Conservation (phyloP, 2,797 vertebrate genomes). For the Buphagus erythrorhynchus region DNA sequence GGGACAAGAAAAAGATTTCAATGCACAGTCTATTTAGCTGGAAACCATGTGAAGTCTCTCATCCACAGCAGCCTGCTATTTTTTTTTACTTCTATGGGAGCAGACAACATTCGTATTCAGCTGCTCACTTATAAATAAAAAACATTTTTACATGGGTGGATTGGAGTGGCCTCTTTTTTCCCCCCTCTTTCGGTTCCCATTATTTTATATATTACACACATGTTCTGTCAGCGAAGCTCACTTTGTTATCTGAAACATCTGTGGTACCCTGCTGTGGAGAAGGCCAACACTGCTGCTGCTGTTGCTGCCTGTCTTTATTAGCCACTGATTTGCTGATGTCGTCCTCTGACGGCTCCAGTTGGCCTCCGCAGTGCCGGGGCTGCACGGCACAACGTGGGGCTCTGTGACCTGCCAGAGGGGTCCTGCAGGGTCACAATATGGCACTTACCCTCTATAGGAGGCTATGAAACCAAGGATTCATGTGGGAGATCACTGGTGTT, state of each 20-base stretch:
- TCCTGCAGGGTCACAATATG: background rate
- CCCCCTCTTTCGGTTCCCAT: conserved; percentile 33
- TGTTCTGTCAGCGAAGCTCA: conserved; percentile 66
- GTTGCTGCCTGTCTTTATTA: conserved; percentile 72
- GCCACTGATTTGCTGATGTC: conserved; percentile 15
- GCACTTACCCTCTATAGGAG: background rate
- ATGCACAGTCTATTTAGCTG: background rate
- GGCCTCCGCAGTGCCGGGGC: background rate
- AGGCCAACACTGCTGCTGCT: conserved; percentile 61
- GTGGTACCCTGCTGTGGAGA: conserved; percentile 66
- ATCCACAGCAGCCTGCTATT: conserved; percentile 1
- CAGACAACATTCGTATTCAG: conserved; percentile 52
- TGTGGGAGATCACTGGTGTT: background rate
- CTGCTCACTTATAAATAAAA: conserved; percentile 52
- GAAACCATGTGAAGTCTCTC: conserved; percentile 12
- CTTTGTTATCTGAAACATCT: conserved; percentile 75
- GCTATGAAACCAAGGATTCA: background rate
- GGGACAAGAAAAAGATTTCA: background rate
- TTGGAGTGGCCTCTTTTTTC: background rate
- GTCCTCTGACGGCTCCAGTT: background rate
- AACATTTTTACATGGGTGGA: conserved; percentile 50
- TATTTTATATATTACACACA: conserved; percentile 73
- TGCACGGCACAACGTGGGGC: background rate
- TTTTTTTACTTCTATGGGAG: conserved; percentile 12
- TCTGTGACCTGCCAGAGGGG: background rate